These are phyloP conservation scores for Pycnomerus fuliginosus DNA, from an alignment of 2,888 invertebrate species.

Conservation along the genomic window DNA sequence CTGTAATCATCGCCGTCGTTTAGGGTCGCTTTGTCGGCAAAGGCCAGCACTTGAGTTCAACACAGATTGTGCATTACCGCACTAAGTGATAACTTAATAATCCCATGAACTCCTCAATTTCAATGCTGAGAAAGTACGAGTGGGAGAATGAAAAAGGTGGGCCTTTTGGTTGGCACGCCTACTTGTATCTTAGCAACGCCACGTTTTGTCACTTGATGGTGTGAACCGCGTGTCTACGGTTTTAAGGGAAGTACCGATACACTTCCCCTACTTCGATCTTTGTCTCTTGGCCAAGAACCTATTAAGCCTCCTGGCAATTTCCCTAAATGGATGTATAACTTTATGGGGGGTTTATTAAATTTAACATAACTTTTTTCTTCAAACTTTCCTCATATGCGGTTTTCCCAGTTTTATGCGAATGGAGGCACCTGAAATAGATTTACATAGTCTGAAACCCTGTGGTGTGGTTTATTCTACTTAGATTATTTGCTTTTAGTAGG, in stretches of 20 bases:
- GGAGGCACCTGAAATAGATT: too few species aligned
- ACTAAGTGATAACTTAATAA: conserved; percentile 35
- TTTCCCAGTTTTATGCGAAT: too few species aligned
- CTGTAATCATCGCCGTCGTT: conserved; percentile 40
- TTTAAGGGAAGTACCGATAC: conserved; percentile 12
- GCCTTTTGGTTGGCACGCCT: conserved; percentile 24
- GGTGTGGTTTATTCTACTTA: too few species aligned
- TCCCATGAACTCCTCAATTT: conserved; percentile 13
- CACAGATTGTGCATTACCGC: conserved; percentile 43
- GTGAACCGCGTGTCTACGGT: conserved; percentile 8
- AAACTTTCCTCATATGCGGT: too few species aligned
- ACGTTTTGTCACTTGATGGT: conserved; percentile 39
- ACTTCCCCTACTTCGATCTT: conserved; percentile 15
- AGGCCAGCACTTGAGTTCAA: conserved; percentile 38
- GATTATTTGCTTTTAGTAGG: too few species aligned
- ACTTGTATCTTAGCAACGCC: conserved; percentile 50
- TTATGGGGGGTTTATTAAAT: conserved; percentile 24
- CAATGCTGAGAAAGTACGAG: conserved; percentile 4
- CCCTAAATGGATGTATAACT: conserved; percentile 21
- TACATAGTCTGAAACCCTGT: too few species aligned
- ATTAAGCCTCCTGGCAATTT: conserved; percentile 22
- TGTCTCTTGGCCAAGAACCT: conserved; percentile 9
- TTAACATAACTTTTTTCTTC: too few species aligned
- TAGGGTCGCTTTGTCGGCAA: conserved; percentile 39
- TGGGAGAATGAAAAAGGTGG: conserved; percentile 13